Evolutionary conservation across 1,140 invertebrate species (phyloP), one percentile per base, ranked within the genome.

Genomic region (Papilio polyxenes): DNA sequence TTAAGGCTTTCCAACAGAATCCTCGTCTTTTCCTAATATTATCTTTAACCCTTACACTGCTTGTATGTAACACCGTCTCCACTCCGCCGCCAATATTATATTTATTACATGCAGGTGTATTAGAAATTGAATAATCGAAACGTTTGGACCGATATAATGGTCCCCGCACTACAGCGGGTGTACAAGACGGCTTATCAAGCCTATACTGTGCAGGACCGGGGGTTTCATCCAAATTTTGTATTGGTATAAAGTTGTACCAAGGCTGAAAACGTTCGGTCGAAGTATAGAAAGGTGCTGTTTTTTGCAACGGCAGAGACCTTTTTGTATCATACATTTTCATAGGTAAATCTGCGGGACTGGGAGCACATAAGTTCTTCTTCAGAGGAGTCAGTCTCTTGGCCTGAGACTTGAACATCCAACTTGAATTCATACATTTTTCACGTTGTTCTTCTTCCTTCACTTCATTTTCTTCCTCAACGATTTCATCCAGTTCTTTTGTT

Each of bases 361-460:
- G 86, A 74, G 89, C 87, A 83, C 86, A n/a, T 4, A 69, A 40
- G 62, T 84, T 86, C 85, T 91, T 92, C 23, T 81, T 72, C 2
- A 91, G 81, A n/a, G 88, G 88, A 83, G 89, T 90, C 82, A 91
- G 85, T 83, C 92, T 86, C 44, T 87, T 82, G 2, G 91, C 89
- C 82, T 89, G 83, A 23, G 92, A 93, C 83, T 87, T 93, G 80
- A 94, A 94, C 82, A 86, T 83, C 91, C 92, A 93, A 10, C 87
- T 90, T 13, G 81, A 88, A 44, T 75, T 62, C 1, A 37, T 10
- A 48, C 78, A 81, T 81, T 78, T 76, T 3, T 83, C n/a, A 75
- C 56, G 77, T 80, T 83, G 1, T n/a, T 79, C n/a, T 48, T 81
- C 69, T 13, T 83, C 65, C 49, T 81, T 72, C 51, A 81, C 17